Percentiles rank a stretch among this genome's conserved stretches.
phyloP scores from a whole-genome alignment of 2,113 vertebrate genomes.

The Xiphorhynchus elegans region DNA sequence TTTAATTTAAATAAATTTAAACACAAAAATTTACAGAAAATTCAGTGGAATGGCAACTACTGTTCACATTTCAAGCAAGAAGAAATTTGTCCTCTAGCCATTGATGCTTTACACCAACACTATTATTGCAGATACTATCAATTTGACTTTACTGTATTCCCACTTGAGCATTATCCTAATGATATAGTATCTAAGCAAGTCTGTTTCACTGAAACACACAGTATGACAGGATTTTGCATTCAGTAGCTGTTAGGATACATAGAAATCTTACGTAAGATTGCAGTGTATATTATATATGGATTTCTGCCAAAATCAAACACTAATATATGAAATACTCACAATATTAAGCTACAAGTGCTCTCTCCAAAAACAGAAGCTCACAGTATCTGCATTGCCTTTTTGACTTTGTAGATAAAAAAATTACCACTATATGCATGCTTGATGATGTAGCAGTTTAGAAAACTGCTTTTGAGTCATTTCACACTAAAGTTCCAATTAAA shows the following conservation, averaged over 20 bases:
- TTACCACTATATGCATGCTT: background rate
- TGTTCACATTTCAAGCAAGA: background rate
- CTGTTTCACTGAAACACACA: background rate
- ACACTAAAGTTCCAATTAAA: background rate
- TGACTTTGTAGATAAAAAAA: background rate
- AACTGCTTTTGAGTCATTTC: background rate
- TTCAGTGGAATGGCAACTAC: background rate
- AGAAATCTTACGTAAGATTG: background rate
- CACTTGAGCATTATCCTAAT: background rate
- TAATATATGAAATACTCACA: background rate
- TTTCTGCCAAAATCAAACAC: slow-evolving; percentile 15
- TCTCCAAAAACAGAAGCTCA: background rate
- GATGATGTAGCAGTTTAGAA: background rate
- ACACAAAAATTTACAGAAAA: background rate
- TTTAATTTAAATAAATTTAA: background rate
- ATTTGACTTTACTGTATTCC: background rate
- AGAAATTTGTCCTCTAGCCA: background rate
- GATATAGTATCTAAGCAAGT: background rate
- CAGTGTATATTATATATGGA: background rate
- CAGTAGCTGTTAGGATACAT: slow-evolving; percentile 9
- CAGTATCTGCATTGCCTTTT: background rate
- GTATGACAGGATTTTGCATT: background rate
- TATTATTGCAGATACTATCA: background rate
- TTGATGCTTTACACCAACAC: background rate
- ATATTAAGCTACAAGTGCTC: background rate